These are phyloP conservation scores for Pocillopora damicornis DNA, from an alignment of 64 coral and sea anemone species.

Conservation along the genomic window DNA sequence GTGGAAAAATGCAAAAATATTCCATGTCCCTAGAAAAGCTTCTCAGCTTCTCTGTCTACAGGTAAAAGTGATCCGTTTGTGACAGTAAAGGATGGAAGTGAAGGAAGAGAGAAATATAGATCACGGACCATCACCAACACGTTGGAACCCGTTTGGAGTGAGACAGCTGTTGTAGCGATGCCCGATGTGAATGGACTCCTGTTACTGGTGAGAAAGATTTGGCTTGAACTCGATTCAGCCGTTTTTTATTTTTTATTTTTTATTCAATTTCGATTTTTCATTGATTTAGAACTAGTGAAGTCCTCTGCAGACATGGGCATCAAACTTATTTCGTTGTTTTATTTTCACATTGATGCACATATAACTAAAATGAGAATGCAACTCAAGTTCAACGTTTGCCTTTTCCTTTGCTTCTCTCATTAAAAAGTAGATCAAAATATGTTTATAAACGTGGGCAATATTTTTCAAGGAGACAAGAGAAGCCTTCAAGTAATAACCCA, in stretches of 20 bases:
- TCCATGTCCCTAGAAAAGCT: not conserved
- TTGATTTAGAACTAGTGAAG: too few species aligned
- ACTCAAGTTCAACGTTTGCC: too few species aligned
- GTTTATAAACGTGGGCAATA: too few species aligned
- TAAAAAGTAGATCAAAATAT: too few species aligned
- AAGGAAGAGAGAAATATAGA: slow-evolving; percentile 56
- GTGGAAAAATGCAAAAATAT: not conserved
- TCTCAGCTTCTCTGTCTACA: not conserved
- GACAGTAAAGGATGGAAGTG: slow-evolving; percentile 41
- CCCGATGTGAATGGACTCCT: slow-evolving; percentile 41
- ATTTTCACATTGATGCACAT: too few species aligned
- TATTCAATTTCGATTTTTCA: not conserved
- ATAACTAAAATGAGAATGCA: too few species aligned
- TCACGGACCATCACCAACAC: slow-evolving; percentile 54
- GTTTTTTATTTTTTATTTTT: not conserved
- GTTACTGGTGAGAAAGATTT: slow-evolving; percentile 26
- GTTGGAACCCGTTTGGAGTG: slow-evolving; percentile 71
- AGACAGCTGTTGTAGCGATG: slow-evolving; percentile 42
- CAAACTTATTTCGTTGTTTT: too few species aligned
- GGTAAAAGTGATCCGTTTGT: slow-evolving; percentile 84
- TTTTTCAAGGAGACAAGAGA: too few species aligned
- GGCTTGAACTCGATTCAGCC: not conserved
- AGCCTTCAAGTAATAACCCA: too few species aligned
- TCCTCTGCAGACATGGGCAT: too few species aligned
- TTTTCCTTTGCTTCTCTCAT: too few species aligned